phyloP scores from a whole-genome alignment of 2,113 vertebrate genomes.

The Paratilapia polleni region DNA sequence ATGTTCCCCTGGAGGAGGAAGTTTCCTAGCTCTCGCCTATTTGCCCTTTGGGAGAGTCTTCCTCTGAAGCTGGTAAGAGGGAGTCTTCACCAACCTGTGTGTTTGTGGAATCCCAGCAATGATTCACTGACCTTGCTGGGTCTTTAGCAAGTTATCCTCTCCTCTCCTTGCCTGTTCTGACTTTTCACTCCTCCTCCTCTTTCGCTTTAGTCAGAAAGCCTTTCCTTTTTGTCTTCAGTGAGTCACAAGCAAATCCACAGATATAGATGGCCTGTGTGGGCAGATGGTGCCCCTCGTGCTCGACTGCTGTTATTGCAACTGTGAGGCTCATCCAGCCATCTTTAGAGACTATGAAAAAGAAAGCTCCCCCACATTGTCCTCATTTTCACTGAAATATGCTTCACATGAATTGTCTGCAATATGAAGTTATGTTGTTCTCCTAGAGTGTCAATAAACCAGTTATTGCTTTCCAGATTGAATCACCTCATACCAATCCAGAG shows the following conservation, averaged over 20 bases:
- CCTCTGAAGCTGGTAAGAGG: constrained; percentile 38
- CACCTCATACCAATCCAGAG: constrained; percentile 1
- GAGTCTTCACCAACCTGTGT: constrained; percentile 33
- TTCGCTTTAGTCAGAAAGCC: constrained; percentile 61
- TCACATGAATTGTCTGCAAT: constrained; percentile 21
- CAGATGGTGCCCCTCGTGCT: constrained; percentile 69
- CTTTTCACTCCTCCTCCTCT: constrained; percentile 67
- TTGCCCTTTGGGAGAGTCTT: constrained; percentile 55
- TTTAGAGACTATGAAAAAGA: constrained; percentile 18
- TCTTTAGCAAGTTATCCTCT: constrained; percentile 51
- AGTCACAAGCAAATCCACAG: constrained; percentile 64
- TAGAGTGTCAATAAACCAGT: constrained; percentile 19
- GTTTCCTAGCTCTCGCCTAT: constrained; percentile 44
- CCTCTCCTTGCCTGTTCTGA: constrained; percentile 34
- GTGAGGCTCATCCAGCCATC: constrained; percentile 35
- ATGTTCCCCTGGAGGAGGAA: constrained; percentile 31
- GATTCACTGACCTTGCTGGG: constrained; percentile 61
- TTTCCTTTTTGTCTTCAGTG: constrained; percentile 56
- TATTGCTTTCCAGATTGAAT: constrained; percentile 25
- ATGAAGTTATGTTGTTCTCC: constrained; percentile 2
- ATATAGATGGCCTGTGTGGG: constrained; percentile 73
- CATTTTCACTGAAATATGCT: constrained; percentile 20
- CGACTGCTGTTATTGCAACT: constrained; percentile 63
- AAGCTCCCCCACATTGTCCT: constrained; percentile 37
- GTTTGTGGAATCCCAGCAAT: constrained; percentile 60